phyloP scores from a whole-genome alignment of 2,888 invertebrate species.

The Dryococelus australis region DNA sequence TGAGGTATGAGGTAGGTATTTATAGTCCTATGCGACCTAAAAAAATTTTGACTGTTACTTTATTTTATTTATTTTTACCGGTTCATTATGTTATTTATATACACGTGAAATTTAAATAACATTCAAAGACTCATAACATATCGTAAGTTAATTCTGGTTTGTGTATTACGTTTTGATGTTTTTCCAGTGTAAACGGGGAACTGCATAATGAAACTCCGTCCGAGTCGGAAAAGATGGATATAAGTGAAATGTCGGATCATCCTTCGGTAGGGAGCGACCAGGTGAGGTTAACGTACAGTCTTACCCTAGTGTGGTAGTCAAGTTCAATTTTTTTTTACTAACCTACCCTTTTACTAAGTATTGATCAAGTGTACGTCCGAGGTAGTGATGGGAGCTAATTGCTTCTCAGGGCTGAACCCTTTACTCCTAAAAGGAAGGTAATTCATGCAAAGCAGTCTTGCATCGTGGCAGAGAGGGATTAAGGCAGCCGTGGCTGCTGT shows the following conservation, averaged over 20 bases:
- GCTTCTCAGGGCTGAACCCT: too few relatives aligned
- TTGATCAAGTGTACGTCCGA: too few relatives aligned
- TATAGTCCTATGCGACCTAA: neutral
- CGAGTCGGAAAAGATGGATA: conserved; percentile 44
- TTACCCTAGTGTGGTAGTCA: too few relatives aligned
- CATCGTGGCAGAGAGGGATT: too few relatives aligned
- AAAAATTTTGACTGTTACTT: neutral
- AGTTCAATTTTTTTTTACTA: too few relatives aligned
- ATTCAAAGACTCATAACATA: too few relatives aligned
- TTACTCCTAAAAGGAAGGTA: too few relatives aligned
- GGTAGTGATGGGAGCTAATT: too few relatives aligned
- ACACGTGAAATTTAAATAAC: too few relatives aligned
- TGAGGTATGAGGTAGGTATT: neutral
- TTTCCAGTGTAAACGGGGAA: conserved; percentile 39
- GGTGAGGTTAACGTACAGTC: neutral
- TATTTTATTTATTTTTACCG: neutral
- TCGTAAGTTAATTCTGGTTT: neutral
- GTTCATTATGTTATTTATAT: neutral
- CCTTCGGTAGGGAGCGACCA: conserved; percentile 39
- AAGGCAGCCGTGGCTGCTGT: too few relatives aligned
- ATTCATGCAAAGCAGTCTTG: too few relatives aligned
- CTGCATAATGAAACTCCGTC: conserved; percentile 40
- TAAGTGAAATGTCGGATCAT: conserved; percentile 42
- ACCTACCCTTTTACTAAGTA: too few relatives aligned
- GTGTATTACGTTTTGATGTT: neutral